Percentiles rank a stretch among this genome's conserved stretches.
phyloP scores from a whole-genome alignment of 2,797 vertebrate genomes.

The Onychomys torridus region DNA sequence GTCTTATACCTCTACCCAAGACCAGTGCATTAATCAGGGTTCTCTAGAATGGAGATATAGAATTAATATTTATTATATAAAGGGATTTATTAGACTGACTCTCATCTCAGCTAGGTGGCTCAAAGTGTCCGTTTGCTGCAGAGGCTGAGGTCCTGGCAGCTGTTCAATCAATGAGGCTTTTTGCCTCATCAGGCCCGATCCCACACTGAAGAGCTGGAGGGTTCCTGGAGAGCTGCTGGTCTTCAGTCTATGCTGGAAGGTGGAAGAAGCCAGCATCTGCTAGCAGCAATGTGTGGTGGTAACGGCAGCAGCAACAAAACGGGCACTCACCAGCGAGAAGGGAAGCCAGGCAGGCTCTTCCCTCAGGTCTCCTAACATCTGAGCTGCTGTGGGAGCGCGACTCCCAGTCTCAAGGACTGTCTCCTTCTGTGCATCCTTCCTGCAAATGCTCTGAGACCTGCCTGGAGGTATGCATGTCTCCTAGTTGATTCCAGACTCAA shows the following conservation, averaged over 20 bases:
- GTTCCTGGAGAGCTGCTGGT: neutral
- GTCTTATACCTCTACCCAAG: neutral
- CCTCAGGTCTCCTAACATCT: neutral
- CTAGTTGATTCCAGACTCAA: neutral
- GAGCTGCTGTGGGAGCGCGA: neutral
- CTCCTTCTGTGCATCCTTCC: too few relatives aligned
- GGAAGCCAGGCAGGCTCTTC: neutral
- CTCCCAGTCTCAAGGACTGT: too few relatives aligned
- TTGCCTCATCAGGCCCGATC: too few relatives aligned
- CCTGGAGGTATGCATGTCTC: neutral
- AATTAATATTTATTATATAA: neutral
- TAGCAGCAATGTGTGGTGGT: neutral
- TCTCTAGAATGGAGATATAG: neutral
- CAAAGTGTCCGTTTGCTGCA: neutral
- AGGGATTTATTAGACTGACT: neutral
- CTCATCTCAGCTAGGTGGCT: neutral
- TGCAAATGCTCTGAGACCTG: neutral
- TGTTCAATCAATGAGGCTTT: neutral
- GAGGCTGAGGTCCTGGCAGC: neutral
- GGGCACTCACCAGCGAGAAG: too few relatives aligned
- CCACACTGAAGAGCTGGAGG: neutral
- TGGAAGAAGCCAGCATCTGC: neutral
- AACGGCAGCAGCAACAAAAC: neutral
- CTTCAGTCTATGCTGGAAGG: neutral
- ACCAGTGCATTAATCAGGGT: neutral